A percentile compares a stretch with the other conserved stretches of the same genome.
phyloP scores from a whole-genome alignment of 37 sponge, comb jelly and placozoan genomes.

The Theonella swinhoei region DNA sequence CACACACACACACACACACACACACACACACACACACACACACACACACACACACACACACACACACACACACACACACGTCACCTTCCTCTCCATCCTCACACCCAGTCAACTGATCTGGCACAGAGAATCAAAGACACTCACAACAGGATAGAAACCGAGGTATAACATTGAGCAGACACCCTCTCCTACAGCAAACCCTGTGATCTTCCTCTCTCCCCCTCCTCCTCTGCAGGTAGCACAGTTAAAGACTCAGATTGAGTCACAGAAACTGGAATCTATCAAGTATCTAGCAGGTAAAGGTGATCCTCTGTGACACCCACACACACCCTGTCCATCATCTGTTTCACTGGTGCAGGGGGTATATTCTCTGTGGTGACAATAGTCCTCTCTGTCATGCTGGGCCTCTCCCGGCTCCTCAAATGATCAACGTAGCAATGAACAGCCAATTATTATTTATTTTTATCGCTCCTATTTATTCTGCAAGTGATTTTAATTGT shows the following conservation, averaged over 20 bases:
- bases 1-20: too few species aligned
- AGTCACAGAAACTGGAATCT: constrained; percentile 79
- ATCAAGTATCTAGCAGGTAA: constrained; percentile 80
- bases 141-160: constrained; percentile 67
- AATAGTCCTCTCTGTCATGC: constrained; percentile 64
- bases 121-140: constrained; percentile 74
- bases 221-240: constrained; percentile 58
- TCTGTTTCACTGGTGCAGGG: constrained; percentile 15
- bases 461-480: too few species aligned
- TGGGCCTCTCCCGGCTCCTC: constrained; percentile 73
- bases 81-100: too few species aligned
- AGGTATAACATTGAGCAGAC: constrained; percentile 43
- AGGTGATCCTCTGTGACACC: background rate
- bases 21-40: too few species aligned
- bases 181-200: background rate
- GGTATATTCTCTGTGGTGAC: constrained; percentile 68
- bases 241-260: constrained; percentile 69
- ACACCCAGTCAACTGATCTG: constrained; percentile 41
- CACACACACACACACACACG: too few species aligned
- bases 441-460: too few species aligned
- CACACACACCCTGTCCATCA: background rate
- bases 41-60: too few species aligned
- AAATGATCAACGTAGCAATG: too few species aligned
- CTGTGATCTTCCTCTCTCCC: background rate
- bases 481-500: too few species aligned